phyloP scores from a whole-genome alignment of 2,888 invertebrate species.

The Drosophila macrothrix region DNA sequence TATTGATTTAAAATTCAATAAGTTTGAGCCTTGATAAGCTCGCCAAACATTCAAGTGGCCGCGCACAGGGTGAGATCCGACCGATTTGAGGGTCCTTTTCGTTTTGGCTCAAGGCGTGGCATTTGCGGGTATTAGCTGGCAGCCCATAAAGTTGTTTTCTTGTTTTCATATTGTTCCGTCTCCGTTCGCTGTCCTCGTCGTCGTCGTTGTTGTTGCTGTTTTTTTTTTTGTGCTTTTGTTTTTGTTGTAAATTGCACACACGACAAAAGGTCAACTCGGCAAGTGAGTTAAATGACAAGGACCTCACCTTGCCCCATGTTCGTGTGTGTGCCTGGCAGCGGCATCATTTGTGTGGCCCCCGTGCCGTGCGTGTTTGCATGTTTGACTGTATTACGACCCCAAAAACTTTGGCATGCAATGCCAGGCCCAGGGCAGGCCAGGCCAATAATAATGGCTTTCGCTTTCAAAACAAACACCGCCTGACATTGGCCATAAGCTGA shows the following conservation, averaged over 20 bases:
- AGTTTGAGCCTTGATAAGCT: conserved; percentile 67
- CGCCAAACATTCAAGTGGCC: conserved; percentile 61
- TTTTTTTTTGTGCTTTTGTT: neutral
- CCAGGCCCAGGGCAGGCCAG: conserved; percentile 36
- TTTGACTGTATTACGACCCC: conserved; percentile 73
- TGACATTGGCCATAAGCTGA: conserved; percentile 63
- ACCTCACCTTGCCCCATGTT: conserved; percentile 65
- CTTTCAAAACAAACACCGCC: conserved; percentile 71
- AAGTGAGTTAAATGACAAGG: conserved; percentile 78
- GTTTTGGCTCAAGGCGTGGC: conserved; percentile 67
- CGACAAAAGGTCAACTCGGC: conserved; percentile 71
- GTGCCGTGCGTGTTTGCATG: conserved; percentile 74
- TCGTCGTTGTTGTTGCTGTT: neutral
- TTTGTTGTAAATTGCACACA: conserved; percentile 50
- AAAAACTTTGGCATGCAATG: conserved; percentile 72
- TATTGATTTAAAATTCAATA: conserved; percentile 75
- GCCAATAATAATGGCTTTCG: conserved; percentile 74
- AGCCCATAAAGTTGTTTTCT: conserved; percentile 49
- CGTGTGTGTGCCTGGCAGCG: conserved; percentile 45
- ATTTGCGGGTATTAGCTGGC: conserved; percentile 60
- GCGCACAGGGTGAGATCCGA: neutral
- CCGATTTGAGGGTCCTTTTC: conserved; percentile 2
- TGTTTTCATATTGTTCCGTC: conserved; percentile 11
- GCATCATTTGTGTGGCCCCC: conserved; percentile 33
- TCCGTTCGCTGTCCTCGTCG: conserved; percentile 9